Base-by-base conservation (phyloP, 2,888 invertebrate species). In the Pardosa pseudoannulata region DNA sequence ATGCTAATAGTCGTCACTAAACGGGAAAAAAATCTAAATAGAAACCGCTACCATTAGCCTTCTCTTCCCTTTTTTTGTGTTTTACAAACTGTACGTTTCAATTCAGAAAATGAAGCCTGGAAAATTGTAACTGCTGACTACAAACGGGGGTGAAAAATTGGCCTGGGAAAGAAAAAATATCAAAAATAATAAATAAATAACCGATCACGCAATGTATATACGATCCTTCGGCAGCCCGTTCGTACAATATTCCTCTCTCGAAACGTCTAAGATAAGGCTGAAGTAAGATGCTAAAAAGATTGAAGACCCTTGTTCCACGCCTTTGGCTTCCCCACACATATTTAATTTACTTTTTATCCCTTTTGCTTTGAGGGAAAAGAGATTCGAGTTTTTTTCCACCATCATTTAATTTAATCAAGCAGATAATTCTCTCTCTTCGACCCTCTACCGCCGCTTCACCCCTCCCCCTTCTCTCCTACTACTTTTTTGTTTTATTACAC, bases 381-480 rank as follows among this genome's bases (percentile, higher is more conserved):
- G 56, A 56, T 23, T 56, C 56, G 3, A 31, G 62, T 39, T 67
- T 75, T 81, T 81, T 76, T 81, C 74, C 64, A 31, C 64, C 71
- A 73, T 72, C 67, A 78, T 78, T 78, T 83, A 83, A 83, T 83
- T 82, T 83, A 78, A 83, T 83, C 83, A 83, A 78, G 73, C 67
- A 64, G 50, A 73, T 73, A 73, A 73, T 68, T 74, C 29, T 29
- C 39, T 32, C 11, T 2, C 16, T 16, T 36, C 36, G 64, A 28
- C 50, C 32, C 9, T 16, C 19, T 32, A 31, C 11, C 32, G 13
- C 32, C 9, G 5, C 16, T 32, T 36, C 23, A 32, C 23, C 27
- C 28, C 27, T 39, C 19, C 23, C 28, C 9, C 28, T 65, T 32
- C 27, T 36, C 36, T n/a, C 19, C 27, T 16, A 32, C 73, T n/a